Evolutionary conservation across 2,113 vertebrate species (phyloP), one percentile per base, ranked within the genome.

Genomic region (Serinus canaria): DNA sequence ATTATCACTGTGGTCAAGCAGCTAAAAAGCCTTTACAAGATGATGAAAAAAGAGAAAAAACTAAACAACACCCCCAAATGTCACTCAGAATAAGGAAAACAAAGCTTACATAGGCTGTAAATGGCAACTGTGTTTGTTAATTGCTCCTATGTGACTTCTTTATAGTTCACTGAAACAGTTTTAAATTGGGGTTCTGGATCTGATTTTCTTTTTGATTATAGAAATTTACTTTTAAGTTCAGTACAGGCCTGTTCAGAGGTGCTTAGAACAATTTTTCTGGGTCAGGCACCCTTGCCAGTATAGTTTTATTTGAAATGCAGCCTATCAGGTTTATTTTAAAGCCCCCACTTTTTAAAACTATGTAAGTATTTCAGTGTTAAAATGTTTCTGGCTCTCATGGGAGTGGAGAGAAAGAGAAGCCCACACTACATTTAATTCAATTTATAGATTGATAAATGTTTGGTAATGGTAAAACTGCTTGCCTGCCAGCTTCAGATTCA

Each of bases 21-120:
- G 55, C 46, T 94, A 55, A 82, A 89, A 89, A 62, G 10, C 3
- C 7, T 73, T 89, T 19, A 69, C 14, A 82, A 33, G 14, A 31
- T 77, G 33, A 87, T 35, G 22, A 58, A 76, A 79, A 73, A 20
- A 15, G 4, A 49, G 27, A 24, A 63, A 46, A 50, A 89, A 25
- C 4, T 30, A 41, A 74, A n/a, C 3, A 33, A 10, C 0, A 0
- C 1, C 20, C 25, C 27, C 9, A 35, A 56, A 56, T 4, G 2
- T 37, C 64, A 47, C 7, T 66, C 44, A 63, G 63, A 80, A 58
- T 6, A 58, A 56, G 25, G 13, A 31, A 86, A 86, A 28, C 5
- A n/a, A n/a, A 49, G 30, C n/a, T 77, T 39, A 4, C 25, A 9
- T 12, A 73, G 28, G 35, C 43, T 85, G 43, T 39, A 63, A 92